phyloP scores from a whole-genome alignment of 2,797 vertebrate species.

The Pangasius djambal region DNA sequence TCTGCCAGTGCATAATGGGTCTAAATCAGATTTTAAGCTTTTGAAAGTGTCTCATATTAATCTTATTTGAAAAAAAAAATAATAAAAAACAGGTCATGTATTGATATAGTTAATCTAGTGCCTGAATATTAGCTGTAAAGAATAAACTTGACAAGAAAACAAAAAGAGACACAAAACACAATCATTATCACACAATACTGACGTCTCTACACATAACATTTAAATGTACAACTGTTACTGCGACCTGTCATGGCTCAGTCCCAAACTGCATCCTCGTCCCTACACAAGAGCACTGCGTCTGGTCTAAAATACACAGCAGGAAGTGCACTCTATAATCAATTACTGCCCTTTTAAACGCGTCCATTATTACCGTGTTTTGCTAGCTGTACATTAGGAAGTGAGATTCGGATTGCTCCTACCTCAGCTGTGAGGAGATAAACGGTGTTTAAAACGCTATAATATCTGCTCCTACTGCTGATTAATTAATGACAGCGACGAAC shows the following conservation, averaged over 20 bases:
- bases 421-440: conserved; percentile 23
- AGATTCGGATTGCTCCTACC: conserved; percentile 36
- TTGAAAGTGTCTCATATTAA: neutral
- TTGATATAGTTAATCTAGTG: neutral
- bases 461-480: neutral
- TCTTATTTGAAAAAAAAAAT: neutral
- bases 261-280: neutral
- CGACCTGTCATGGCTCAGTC: neutral
- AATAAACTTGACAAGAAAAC: neutral
- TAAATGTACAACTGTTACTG: neutral
- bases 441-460: neutral
- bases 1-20: neutral
- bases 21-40: neutral
- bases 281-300: neutral
- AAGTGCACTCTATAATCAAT: conserved; percentile 2
- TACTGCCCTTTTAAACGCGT: neutral
- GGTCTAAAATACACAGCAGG: neutral
- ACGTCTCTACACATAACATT: neutral
- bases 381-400: conserved; percentile 24
- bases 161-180: too few species aligned
- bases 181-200: neutral
- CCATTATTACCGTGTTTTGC: neutral
- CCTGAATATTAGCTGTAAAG: neutral
- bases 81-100: neutral
- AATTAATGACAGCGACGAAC: neutral